A percentile compares a stretch with the other conserved stretches of the same genome.
phyloP scores from a whole-genome alignment of 2,113 vertebrate genomes.

The Pelvicachromis taeniatus region DNA sequence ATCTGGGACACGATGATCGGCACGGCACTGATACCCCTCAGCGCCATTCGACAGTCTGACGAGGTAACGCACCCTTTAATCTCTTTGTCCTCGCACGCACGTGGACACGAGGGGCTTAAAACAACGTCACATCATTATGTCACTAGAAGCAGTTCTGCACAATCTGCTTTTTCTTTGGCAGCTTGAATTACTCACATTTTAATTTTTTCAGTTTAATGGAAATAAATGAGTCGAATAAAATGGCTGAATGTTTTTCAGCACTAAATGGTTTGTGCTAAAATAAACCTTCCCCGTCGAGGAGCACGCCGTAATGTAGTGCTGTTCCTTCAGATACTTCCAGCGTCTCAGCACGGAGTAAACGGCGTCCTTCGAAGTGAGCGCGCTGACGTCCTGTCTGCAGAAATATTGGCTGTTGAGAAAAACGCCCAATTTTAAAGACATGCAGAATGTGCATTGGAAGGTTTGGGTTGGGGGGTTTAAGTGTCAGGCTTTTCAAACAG shows the following conservation, averaged over 20 bases:
- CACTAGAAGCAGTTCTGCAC: neutral
- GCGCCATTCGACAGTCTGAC: slow-evolving; percentile 85
- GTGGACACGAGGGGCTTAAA: neutral
- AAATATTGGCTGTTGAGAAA: neutral
- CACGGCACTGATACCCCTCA: slow-evolving; percentile 86
- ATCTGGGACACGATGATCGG: slow-evolving; percentile 98
- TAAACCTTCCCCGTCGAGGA: neutral
- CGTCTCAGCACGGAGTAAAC: neutral
- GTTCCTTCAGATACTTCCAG: accelerated
- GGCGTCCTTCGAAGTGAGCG: neutral
- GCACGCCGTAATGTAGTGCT: neutral
- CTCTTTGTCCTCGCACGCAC: neutral
- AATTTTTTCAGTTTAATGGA: neutral
- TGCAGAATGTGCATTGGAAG: neutral
- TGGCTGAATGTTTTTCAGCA: neutral
- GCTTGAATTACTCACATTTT: neutral
- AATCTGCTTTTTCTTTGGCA: neutral
- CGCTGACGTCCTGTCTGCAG: accelerated
- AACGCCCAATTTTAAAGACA: neutral
- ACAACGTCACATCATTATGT: accelerated
- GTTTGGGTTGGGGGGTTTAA: neutral
- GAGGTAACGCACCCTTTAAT: slow-evolving; percentile 74
- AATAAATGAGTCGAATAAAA: accelerated
- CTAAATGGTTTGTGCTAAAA: neutral
- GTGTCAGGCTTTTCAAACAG: neutral